A percentile compares a stretch with the other conserved stretches of the same genome.
Evolutionary conservation across 2,888 invertebrate species (phyloP).

Genomic region (Neria commutata): DNA sequence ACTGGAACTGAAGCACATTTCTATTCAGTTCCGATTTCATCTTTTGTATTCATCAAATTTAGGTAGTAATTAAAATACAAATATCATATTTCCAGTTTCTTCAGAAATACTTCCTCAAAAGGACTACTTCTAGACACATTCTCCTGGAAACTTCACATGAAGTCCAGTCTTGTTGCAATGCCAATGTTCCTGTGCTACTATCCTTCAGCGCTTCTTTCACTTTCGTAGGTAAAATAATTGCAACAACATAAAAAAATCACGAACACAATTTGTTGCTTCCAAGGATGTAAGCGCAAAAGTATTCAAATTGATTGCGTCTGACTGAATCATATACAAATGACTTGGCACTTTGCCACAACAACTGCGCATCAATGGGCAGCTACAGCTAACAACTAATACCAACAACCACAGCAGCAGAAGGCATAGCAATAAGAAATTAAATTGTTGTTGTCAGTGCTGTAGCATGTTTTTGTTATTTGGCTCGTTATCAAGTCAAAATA

Average conservation of each 20-base stretch:
- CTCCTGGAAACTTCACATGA: too few relatives aligned
- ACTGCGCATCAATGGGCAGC: too few relatives aligned
- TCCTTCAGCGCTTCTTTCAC: not conserved
- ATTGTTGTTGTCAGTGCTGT: slow-evolving; percentile 20
- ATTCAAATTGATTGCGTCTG: slow-evolving; percentile 17
- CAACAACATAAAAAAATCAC: slow-evolving; percentile 46
- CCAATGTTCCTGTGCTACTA: too few relatives aligned
- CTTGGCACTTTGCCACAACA: not conserved
- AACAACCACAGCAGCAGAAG: not conserved
- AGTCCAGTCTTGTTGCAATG: too few relatives aligned
- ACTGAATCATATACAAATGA: slow-evolving; percentile 6
- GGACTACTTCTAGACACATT: too few relatives aligned
- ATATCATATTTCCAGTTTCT: too few relatives aligned
- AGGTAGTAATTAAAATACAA: too few relatives aligned
- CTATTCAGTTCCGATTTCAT: too few relatives aligned
- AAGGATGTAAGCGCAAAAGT: slow-evolving; percentile 15
- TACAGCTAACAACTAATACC: not conserved
- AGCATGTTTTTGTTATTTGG: slow-evolving; percentile 53
- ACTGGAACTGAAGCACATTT: too few relatives aligned
- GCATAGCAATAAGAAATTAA: not conserved
- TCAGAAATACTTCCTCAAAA: too few relatives aligned
- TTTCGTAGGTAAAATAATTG: slow-evolving; percentile 38
- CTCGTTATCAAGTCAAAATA: slow-evolving; percentile 62
- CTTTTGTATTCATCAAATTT: too few relatives aligned
- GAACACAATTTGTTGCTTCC: slow-evolving; percentile 40